A percentile compares a stretch with the other conserved stretches of the same genome.
Evolutionary conservation across 1,140 invertebrate genomes (phyloP).

Genomic region (Zaprionus nigranus): DNA sequence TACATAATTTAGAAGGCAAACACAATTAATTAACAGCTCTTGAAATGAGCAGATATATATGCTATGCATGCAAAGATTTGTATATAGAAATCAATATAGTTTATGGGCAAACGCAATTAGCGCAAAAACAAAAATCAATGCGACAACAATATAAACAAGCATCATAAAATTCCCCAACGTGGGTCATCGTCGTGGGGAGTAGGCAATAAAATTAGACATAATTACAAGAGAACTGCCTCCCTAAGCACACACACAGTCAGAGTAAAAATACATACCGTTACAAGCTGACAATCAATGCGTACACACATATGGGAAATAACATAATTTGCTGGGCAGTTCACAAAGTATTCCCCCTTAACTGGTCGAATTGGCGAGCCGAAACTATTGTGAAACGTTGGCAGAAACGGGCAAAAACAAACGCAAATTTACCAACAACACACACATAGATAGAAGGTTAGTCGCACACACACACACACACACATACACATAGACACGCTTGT

Average conservation of each 20-base stretch:
- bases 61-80: neutral
- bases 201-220: conserved; percentile 81
- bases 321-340: conserved; percentile 70
- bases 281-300: conserved; percentile 39
- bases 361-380: conserved; percentile 35
- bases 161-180: conserved; percentile 34
- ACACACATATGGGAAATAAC: conserved; percentile 50
- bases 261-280: conserved; percentile 35
- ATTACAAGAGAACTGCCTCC: conserved; percentile 64
- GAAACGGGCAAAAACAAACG: conserved; percentile 63
- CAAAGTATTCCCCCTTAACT: conserved; percentile 60
- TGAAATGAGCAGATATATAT: conserved; percentile 18
- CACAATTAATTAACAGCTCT: conserved; percentile 50
- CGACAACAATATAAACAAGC: conserved; percentile 32
- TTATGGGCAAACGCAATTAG: conserved; percentile 42
- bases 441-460: conserved; percentile 17
- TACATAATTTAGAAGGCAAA: conserved; percentile 26
- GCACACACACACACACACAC: neutral
- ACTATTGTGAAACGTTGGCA: conserved; percentile 71
- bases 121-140: conserved; percentile 38
- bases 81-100: conserved; percentile 42
- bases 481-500: conserved; percentile 16
- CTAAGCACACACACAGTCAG: conserved; percentile 15
- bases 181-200: neutral
- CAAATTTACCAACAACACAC: conserved; percentile 33